Evolutionary conservation across 2,797 vertebrate species (phyloP).

Genomic region (Tachyglossus aculeatus): DNA sequence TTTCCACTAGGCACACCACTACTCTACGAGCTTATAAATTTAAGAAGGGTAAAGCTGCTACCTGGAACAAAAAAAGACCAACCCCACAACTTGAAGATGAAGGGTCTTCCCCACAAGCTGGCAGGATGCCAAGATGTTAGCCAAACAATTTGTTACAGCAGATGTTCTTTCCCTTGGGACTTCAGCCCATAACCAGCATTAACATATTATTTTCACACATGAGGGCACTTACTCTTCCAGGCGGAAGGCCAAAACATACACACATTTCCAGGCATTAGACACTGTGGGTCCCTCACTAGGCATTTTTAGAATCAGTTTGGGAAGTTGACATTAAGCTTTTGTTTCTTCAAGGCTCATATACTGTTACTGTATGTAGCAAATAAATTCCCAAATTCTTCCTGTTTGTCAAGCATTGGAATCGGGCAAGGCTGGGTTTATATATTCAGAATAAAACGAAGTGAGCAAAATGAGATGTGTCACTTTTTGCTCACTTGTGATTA

Average conservation of each 20-base stretch:
- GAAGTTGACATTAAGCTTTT: conserved; percentile 55
- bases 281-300: conserved; percentile 42
- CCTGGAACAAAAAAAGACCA: neutral
- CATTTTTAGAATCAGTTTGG: conserved; percentile 49
- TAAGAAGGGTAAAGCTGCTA: neutral
- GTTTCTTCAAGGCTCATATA: conserved; percentile 10
- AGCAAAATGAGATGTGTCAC: conserved; percentile 43
- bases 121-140: conserved; percentile 49
- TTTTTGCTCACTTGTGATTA: conserved; percentile 55
- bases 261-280: conserved; percentile 55
- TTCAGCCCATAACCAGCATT: conserved; percentile 66
- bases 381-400: neutral
- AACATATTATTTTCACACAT: conserved; percentile 70
- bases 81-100: neutral
- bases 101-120: conserved; percentile 33
- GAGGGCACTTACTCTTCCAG: conserved; percentile 65
- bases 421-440: conserved; percentile 23
- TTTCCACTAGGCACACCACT: too few species aligned
- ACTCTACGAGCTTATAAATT: neutral
- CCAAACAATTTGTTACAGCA: conserved; percentile 66
- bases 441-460: conserved; percentile 42
- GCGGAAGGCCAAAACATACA: conserved; percentile 52
- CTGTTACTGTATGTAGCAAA: conserved; percentile 31
- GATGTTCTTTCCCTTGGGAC: conserved; percentile 64
- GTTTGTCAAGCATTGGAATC: conserved; percentile 30